Evolutionary conservation across 2,113 vertebrate species (phyloP), one percentile per base, ranked within the genome.

Genomic region (Rhabdomys dilectus): DNA sequence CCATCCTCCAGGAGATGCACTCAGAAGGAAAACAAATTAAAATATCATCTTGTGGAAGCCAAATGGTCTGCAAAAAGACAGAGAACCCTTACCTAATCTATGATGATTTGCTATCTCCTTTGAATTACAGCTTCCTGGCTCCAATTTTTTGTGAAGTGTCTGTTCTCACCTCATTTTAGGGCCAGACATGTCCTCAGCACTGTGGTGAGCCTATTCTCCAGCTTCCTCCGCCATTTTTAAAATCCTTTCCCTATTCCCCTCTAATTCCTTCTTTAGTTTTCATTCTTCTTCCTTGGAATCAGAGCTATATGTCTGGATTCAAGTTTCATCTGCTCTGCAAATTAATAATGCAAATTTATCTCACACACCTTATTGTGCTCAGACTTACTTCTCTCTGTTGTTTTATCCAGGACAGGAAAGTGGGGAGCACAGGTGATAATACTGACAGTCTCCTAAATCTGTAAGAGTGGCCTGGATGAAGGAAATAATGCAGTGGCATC

Each of bases 1-100:
- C 45, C 70, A 13, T 48, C 24, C 3, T 58, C 45, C 70, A 13
- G 56, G 9, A 77, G 7, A 77, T 29, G 66, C 15, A 78, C 56
- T 70, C 11, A 90, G 81, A 91, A 89, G 34, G 77, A 64, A 92
- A 86, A 42, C 73, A 76, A 96, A 90, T 80, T 70, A 62, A 96
- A 96, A 91, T 51, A 9, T 7, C 26, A 76, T 81, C 34, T 91
- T 96, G 76, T 88, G 84, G 56, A 89, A 58, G 31, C n/a, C 92
- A 96, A 97, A 76, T 45, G 17, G 21, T 86, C 80, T 73, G 5
- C 75, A 73, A 42, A 56, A 48, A 80, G 70, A 78, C 21, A 80
- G n/a, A 88, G 21, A 36, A 62, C 36, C 21, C 15, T 4, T 26
- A 58, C 1, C 16, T 58, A 10, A 1, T 56, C 22, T 4, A 42